Conservation (phyloP, 2,113 vertebrate genomes). For the Anguilla rostrata region DNA sequence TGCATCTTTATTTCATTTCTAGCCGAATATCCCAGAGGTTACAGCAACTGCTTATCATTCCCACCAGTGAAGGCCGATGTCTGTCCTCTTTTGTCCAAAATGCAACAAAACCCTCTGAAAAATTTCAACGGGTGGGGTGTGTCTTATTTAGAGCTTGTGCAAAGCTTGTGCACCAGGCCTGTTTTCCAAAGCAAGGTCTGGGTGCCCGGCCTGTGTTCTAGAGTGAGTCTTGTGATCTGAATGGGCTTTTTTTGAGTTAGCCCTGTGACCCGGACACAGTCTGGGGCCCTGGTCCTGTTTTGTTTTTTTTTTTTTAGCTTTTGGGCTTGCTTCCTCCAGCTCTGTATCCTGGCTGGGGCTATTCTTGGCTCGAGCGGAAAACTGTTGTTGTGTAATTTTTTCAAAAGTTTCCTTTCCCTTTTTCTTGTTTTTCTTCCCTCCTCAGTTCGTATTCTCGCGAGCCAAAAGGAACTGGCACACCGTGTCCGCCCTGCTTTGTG, state of each 20-base stretch:
- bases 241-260: not conserved
- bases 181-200: not conserved
- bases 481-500: not conserved
- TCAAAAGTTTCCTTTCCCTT: constrained; percentile 26
- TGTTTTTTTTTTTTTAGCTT: not conserved
- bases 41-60: not conserved
- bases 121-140: not conserved
- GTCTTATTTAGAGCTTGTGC: no score
- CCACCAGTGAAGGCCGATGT: not conserved
- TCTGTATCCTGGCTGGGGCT: constrained; percentile 22
- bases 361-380: constrained; percentile 43
- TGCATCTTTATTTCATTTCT: not conserved
- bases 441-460: not conserved
- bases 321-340: not conserved
- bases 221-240: not conserved
- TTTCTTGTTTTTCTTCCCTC: constrained; percentile 1
- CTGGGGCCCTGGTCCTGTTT: not conserved
- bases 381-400: constrained; percentile 52
- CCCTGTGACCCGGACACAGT: not conserved
- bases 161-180: not conserved
- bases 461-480: not conserved
- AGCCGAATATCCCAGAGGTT: not conserved
- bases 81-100: not conserved
- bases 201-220: not conserved
- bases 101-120: not conserved